These are phyloP conservation scores for Bolinopsis microptera DNA, from an alignment of 37 sponge, comb jelly and placozoan species.

Conservation along the genomic window DNA sequence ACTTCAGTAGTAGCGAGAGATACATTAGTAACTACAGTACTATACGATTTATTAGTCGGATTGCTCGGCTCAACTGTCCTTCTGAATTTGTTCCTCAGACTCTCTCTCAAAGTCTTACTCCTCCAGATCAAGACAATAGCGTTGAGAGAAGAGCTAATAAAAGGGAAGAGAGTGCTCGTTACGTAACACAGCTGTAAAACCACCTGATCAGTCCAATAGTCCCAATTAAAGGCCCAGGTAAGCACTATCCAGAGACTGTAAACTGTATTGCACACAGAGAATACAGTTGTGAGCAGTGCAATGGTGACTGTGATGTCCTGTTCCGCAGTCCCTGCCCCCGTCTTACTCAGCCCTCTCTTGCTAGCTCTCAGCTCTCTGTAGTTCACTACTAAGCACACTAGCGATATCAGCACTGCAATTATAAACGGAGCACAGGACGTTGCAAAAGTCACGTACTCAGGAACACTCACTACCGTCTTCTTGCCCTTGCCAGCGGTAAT, in stretches of 20 bases:
- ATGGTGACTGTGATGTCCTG: not conserved
- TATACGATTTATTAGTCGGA: not conserved
- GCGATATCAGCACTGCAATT: not conserved
- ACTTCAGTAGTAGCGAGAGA: not conserved
- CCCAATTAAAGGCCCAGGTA: not conserved
- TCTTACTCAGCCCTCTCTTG: not conserved
- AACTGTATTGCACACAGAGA: constrained; percentile 9
- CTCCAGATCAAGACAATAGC: not conserved
- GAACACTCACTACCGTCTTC: not conserved
- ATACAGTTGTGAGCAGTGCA: not conserved
- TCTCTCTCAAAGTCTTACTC: not conserved
- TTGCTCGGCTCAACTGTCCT: no score
- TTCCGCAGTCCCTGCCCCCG: not conserved
- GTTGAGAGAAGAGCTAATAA: not conserved
- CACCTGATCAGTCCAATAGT: not conserved
- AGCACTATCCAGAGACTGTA: not conserved
- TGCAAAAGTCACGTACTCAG: not conserved
- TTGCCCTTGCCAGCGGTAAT: not conserved
- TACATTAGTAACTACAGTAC: not conserved
- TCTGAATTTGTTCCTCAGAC: not conserved
- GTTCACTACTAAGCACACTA: not conserved
- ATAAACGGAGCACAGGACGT: constrained; percentile 14
- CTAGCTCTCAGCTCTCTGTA: not conserved
- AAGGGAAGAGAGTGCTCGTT: not conserved
- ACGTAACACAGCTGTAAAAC: not conserved